Evolutionary conservation across 2,113 vertebrate species (phyloP).

Genomic region (Proterorhinus semilunaris): DNA sequence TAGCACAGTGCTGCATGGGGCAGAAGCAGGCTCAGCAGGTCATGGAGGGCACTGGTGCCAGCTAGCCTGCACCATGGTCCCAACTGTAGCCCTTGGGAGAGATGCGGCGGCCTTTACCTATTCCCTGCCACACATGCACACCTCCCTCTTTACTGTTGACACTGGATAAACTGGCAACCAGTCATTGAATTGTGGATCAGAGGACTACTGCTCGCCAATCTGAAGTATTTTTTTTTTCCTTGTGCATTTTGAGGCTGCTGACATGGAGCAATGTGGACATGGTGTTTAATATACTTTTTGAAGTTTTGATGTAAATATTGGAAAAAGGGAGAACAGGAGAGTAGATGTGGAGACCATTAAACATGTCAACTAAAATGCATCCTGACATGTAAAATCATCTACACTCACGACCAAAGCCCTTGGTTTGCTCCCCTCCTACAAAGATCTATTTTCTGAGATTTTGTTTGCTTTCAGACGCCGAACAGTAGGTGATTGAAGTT

Average conservation of each 20-base stretch:
- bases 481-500: constrained; percentile 55
- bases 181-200: constrained; percentile 56
- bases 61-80: constrained; percentile 77
- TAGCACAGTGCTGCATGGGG: constrained; percentile 99
- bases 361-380: constrained; percentile 68
- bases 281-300: constrained; percentile 94
- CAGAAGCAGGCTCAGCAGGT: constrained; percentile 99
- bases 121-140: constrained; percentile 43
- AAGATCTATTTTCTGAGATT: constrained; percentile 47
- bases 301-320: constrained; percentile 94
- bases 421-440: constrained; percentile 68
- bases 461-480: constrained; percentile 66
- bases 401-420: constrained; percentile 70
- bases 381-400: constrained; percentile 67
- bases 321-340: constrained; percentile 82
- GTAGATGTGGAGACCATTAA: constrained; percentile 76
- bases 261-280: constrained; percentile 76
- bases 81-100: constrained; percentile 63
- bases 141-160: constrained; percentile 73
- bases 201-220: constrained; percentile 68
- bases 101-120: constrained; percentile 59
- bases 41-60: constrained; percentile 98
- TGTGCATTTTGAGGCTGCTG: constrained; percentile 43
- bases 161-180: constrained; percentile 76
- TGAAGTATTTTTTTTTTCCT: constrained; percentile 41